Evolutionary conservation across 30 jellyfish, hydroid and myxozoan genomes (phyloP).

Genomic region (Aurelia coerulea): DNA sequence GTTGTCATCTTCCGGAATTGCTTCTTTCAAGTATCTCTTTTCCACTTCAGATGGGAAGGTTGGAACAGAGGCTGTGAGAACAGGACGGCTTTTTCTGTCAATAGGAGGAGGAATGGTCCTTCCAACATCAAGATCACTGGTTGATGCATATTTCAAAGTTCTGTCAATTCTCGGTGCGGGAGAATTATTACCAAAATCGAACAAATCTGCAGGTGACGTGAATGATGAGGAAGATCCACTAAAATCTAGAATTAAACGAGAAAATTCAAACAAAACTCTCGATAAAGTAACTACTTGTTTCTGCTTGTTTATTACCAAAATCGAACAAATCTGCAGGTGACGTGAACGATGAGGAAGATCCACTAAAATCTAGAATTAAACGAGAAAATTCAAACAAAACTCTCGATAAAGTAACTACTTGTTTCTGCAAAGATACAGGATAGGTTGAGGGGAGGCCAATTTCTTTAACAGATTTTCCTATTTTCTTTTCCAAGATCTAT

Average conservation of each 20-base stretch:
- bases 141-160: constrained; percentile 52
- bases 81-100: constrained; percentile 62
- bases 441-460: no score
- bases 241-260: no score
- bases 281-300: no score
- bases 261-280: no score
- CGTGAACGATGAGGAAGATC: not conserved
- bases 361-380: no score
- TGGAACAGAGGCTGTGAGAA: constrained; percentile 57
- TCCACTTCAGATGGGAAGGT: constrained; percentile 38
- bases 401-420: no score
- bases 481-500: no score
- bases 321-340: constrained; percentile 54
- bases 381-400: no score
- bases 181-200: constrained; percentile 30
- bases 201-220: constrained; percentile 48
- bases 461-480: no score
- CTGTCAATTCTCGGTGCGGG: constrained; percentile 63
- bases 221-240: no score
- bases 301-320: constrained; percentile 47
- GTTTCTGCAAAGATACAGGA: no score
- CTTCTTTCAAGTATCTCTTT: not conserved
- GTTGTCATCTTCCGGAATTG: not conserved
- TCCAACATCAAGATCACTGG: constrained; percentile 37
- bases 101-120: constrained; percentile 45